phyloP scores from a whole-genome alignment of 2,113 vertebrate species.

The Gadus macrocephalus region DNA sequence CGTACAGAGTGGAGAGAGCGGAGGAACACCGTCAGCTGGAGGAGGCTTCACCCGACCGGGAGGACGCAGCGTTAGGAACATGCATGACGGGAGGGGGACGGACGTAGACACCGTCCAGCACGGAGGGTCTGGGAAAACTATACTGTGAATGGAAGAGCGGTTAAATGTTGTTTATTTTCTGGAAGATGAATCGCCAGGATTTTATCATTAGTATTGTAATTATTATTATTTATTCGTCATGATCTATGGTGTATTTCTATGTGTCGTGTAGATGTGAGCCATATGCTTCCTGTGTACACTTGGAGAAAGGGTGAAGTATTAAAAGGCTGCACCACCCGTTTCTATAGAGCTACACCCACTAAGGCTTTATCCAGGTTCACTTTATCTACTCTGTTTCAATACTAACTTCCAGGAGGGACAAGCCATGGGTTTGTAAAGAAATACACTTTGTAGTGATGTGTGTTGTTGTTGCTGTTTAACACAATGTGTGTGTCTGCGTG shows the following conservation, averaged over 20 bases:
- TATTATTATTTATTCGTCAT: constrained; percentile 34
- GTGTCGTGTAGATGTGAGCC: constrained; percentile 24
- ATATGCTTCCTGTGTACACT: not conserved
- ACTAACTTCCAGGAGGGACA: constrained; percentile 14
- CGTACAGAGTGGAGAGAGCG: too few species aligned
- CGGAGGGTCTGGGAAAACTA: constrained; percentile 20
- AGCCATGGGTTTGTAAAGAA: constrained; percentile 20
- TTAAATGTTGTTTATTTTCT: constrained; percentile 16
- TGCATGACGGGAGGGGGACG: not conserved
- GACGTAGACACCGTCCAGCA: constrained; percentile 5
- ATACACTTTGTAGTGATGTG: constrained; percentile 31
- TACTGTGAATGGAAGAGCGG: constrained; percentile 35
- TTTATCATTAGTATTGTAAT: constrained; percentile 21
- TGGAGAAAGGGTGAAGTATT: constrained; percentile 31
- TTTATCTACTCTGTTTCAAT: constrained; percentile 21
- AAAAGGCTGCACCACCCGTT: constrained; percentile 43
- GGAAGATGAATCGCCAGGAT: not conserved
- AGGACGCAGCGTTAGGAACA: not conserved
- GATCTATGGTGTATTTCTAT: constrained; percentile 12
- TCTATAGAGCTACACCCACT: constrained; percentile 14
- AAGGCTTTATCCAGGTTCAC: constrained; percentile 26
- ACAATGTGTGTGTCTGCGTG: not conserved
- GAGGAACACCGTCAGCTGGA: too few species aligned
- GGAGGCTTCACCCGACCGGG: too few species aligned
- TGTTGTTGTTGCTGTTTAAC: not conserved